Base-by-base conservation (phyloP, 92 coral and sea anemone genomes). In the Metridium senile region DNA sequence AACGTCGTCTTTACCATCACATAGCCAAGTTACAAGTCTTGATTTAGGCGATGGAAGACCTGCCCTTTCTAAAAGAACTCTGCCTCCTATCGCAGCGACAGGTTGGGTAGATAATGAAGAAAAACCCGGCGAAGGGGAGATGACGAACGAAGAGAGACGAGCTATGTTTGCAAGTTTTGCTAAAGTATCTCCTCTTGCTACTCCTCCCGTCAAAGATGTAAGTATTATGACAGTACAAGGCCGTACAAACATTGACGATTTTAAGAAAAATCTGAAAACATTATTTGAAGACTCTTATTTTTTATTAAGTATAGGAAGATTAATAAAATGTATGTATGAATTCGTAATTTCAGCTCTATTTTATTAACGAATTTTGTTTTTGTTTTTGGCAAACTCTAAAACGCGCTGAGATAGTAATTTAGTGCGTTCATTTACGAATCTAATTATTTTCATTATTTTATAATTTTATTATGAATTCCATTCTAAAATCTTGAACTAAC, bases 151-250 rank as follows among this genome's bases (percentile, higher is more conserved):
- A 3, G 61, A 16, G 23, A 20, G 25, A 21, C 4, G 2, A 3
- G 61, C 13, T 54, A 3, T 21, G 25, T 16, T 19, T 6, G 61
- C 61, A 7, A 10, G 11, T 10, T 70, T 46, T 70, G 30, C 13
- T 2, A 70, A 70, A 70, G 62, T 49, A 22, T 28, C 75, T 10
- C 75, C 62, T 6, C 17, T 49, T 58, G 27, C 65, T 58, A 34
- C 25, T 9, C 75, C 75, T 16, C 75, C 75, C 0, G 23, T 70
- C 10, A 56, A 51, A 16, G 27, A 47, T 16, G 75, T 27, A 70
- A 51, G 75, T 49, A 30, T 59, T 6, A 3, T 16, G 61, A 45
- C 51, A 45, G 9, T 45, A 8, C 9, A 45, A 45, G n/a, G n/a
- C 51, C 51, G 51, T 45, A 17, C 8, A 45, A 8, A 45, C 51